phyloP scores from a whole-genome alignment of 2,113 vertebrate genomes.

The Ancistrus triradiatus region DNA sequence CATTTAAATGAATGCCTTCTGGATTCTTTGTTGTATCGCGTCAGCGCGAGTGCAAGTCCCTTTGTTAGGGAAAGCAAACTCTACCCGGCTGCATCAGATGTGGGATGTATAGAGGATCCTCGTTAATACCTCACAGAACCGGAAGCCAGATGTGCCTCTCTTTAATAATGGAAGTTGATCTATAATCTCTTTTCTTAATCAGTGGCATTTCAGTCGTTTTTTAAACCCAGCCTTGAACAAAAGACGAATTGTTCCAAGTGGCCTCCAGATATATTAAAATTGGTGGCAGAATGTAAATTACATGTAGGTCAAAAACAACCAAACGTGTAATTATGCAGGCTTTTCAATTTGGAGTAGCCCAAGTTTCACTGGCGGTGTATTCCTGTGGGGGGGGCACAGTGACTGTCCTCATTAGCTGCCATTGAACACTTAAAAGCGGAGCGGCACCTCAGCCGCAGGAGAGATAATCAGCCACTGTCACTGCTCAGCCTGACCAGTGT shows the following conservation, averaged over 20 bases:
- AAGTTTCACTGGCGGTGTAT: conserved; percentile 44
- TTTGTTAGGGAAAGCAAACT: too few relatives aligned
- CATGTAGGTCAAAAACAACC: conserved; percentile 57
- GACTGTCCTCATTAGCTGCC: conserved; percentile 59
- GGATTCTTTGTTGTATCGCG: too few relatives aligned
- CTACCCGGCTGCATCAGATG: too few relatives aligned
- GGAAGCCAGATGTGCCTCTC: too few relatives aligned
- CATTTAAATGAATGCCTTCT: too few relatives aligned
- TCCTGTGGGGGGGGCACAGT: conserved; percentile 45
- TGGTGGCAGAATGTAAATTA: conserved; percentile 46
- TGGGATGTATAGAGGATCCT: too few relatives aligned
- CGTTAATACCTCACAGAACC: too few relatives aligned
- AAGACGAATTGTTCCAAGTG: conserved; percentile 33
- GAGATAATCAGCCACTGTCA: conserved; percentile 46
- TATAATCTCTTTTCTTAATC: too few relatives aligned
- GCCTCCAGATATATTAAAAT: conserved; percentile 51
- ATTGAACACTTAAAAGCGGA: conserved; percentile 39
- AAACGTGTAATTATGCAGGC: conserved; percentile 53
- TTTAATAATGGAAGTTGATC: too few relatives aligned
- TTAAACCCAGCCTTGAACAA: conserved; percentile 50
- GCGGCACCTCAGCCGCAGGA: conserved; percentile 15
- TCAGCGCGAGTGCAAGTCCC: too few relatives aligned
- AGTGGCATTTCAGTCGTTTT: too few relatives aligned
- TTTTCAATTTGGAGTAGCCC: conserved; percentile 39
- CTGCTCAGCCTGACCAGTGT: conserved; percentile 39